A percentile compares a stretch with the other conserved stretches of the same genome.
Evolutionary conservation across 2,797 vertebrate genomes (phyloP).

Genomic region (Spinus olivaceus): DNA sequence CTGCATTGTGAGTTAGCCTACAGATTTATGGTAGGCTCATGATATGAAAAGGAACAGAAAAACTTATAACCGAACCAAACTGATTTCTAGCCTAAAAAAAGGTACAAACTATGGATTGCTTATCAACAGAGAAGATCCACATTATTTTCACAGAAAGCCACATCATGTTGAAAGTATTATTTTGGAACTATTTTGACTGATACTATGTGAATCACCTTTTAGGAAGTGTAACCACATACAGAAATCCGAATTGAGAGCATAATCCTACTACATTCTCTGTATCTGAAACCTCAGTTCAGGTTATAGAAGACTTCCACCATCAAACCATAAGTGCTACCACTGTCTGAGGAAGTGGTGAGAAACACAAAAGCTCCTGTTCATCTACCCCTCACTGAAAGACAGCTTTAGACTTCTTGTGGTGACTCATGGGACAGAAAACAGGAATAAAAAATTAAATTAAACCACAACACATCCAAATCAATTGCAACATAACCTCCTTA

Average conservation of each 20-base stretch:
- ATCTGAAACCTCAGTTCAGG: background rate
- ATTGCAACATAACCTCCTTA: background rate
- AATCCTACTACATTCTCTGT: background rate
- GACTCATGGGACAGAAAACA: background rate
- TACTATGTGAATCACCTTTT: background rate
- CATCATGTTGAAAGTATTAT: background rate
- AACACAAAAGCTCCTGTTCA: background rate
- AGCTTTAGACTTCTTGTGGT: background rate
- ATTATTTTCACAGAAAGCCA: background rate
- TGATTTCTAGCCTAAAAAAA: background rate
- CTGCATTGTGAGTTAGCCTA: conserved; percentile 12
- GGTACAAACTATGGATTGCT: background rate
- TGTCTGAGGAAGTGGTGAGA: background rate
- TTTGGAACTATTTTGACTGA: background rate
- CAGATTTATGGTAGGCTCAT: background rate
- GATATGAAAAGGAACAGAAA: background rate
- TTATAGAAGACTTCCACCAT: background rate
- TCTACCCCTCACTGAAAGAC: background rate
- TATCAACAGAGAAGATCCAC: background rate
- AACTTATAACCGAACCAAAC: background rate
- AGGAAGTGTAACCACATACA: accelerated
- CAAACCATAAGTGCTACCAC: background rate
- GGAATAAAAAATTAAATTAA: background rate
- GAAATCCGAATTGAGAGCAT: background rate
- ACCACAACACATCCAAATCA: background rate